These are phyloP conservation scores for Hirtodrosophila alboralis DNA, from an alignment of 2,888 invertebrate species.

Conservation along the genomic window DNA sequence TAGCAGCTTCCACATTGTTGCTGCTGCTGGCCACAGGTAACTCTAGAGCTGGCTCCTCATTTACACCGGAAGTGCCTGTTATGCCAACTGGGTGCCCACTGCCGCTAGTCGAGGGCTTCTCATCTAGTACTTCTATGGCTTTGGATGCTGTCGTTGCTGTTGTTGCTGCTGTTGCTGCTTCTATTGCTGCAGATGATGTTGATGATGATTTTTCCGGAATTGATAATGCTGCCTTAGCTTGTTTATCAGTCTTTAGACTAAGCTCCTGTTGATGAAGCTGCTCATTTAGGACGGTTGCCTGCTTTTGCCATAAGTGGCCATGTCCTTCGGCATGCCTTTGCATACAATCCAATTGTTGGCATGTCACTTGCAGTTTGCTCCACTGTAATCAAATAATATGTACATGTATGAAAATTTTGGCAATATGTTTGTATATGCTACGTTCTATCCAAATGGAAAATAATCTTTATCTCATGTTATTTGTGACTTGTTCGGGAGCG, in stretches of 20 bases:
- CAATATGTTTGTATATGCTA: slow-evolving; percentile 19
- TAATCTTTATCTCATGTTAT: slow-evolving; percentile 63
- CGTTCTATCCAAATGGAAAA: slow-evolving; percentile 64
- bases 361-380: slow-evolving; percentile 84
- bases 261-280: slow-evolving; percentile 73
- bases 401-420: slow-evolving; percentile 29
- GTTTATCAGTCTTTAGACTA: slow-evolving; percentile 65
- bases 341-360: slow-evolving; percentile 85
- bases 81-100: slow-evolving; percentile 44
- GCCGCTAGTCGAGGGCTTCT: slow-evolving; percentile 32
- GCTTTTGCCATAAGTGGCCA: slow-evolving; percentile 84
- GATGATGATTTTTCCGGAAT: slow-evolving; percentile 52
- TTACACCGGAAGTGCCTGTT: slow-evolving; percentile 64
- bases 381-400: slow-evolving; percentile 79
- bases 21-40: slow-evolving; percentile 25
- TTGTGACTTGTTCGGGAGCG: slow-evolving; percentile 47
- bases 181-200: slow-evolving; percentile 42
- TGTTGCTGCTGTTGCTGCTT: slow-evolving; percentile 9
- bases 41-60: slow-evolving; percentile 31
- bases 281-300: slow-evolving; percentile 84
- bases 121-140: slow-evolving; percentile 36
- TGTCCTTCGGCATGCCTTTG: slow-evolving; percentile 84
- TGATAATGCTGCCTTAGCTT: slow-evolving; percentile 40
- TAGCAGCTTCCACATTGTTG: slow-evolving; percentile 8
- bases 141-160: slow-evolving; percentile 42